Evolutionary conservation across 2,113 vertebrate genomes (phyloP), one percentile per base, ranked within the genome.

Genomic region (Thalassarche chlororhynchos): DNA sequence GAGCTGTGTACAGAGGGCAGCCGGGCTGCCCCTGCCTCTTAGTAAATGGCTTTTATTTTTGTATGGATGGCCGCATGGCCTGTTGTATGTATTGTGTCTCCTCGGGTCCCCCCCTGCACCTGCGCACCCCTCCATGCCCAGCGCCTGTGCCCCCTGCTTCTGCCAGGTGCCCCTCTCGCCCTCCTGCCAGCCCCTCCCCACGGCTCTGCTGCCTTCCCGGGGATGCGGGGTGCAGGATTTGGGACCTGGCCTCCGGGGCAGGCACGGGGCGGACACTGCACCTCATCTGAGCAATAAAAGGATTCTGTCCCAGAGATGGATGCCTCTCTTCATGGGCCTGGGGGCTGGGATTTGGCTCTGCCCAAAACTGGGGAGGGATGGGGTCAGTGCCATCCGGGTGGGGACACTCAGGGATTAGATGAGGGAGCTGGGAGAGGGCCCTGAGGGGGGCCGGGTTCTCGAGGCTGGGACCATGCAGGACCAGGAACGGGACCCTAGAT

Each of bases 41-140:
- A 90, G 85, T 95, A 97, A 97, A 98, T 93, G 90, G 89, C 76
- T 95, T 97, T 95, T 98, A 97, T 97, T 98, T 98, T 97, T 97
- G 76, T 97, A 97, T 3, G 29, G 65, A 94, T 66, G 88, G 65
- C 74, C 54, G 3, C 6, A 0, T 42, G 87, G 87, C 71, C 89
- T 94, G 81, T 80, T 94, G 58, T 81, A 84, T 93, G 88, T 96
- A 38, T 95, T 71, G 40, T 2, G 21, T 87, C 44, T 94, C 70
- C 66, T 94, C 6, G 62, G 47, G 60, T 92, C 44, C 36, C 62
- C 21, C 34, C 74, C 40, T 14, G 36, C 81, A 83, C 66, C 26
- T 1, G 1, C 1, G 3, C 40, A 49, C 12, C 72, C 44, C 52
- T 89, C 36, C 17, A 3, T 52, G 69, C 36, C 86, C 49, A 51